A percentile compares a stretch with the other conserved stretches of the same genome.
Evolutionary conservation across 92 coral and sea anemone species (phyloP).

Genomic region (Palythoa grandiflora): DNA sequence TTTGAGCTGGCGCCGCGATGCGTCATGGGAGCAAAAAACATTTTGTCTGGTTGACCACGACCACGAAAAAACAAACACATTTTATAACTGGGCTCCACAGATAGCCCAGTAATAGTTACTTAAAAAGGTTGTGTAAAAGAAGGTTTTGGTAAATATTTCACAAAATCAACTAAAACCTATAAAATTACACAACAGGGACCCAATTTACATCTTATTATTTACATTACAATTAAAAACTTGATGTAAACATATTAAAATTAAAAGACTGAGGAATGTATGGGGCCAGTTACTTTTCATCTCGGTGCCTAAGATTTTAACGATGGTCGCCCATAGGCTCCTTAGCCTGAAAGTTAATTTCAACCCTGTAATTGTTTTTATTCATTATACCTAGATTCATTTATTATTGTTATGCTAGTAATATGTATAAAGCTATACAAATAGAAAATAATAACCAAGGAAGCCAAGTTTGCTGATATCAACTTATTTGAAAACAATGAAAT

Average conservation of each 20-base stretch:
- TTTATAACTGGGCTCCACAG: too few species aligned
- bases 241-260: too few species aligned
- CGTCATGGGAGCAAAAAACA: too few species aligned
- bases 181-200: conserved; percentile 11
- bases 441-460: conserved; percentile 26
- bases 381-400: too few species aligned
- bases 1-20: too few species aligned
- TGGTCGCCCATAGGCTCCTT: neutral
- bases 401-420: neutral
- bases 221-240: neutral
- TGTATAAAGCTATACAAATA: conserved; percentile 34
- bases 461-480: conserved; percentile 30
- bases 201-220: neutral
- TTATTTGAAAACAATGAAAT: conserved; percentile 22
- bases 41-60: too few species aligned
- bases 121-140: neutral
- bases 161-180: neutral
- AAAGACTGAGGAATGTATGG: neutral
- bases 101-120: too few species aligned
- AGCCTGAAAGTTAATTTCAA: too few species aligned
- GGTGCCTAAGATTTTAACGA: neutral
- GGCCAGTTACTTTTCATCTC: neutral
- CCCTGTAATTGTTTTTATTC: too few species aligned
- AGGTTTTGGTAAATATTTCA: conserved; percentile 1
- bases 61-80: too few species aligned